These are phyloP conservation scores for Frankliniella fusca DNA, from an alignment of 2,888 invertebrate species.

Conservation along the genomic window DNA sequence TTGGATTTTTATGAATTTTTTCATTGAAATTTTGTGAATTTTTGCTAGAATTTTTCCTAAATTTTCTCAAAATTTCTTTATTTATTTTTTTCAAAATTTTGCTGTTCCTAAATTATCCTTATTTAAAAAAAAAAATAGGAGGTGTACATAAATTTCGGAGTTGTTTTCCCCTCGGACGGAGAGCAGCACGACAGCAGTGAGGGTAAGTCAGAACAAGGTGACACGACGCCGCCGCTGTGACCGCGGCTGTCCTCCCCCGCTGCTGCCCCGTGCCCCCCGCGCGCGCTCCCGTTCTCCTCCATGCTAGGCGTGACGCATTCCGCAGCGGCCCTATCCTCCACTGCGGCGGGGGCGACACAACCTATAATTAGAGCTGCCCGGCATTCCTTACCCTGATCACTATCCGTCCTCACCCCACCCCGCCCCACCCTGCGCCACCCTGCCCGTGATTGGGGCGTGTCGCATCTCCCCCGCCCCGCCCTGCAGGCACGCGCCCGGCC, in stretches of 20 bases:
- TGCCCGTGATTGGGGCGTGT: neutral
- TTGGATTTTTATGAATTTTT: too few relatives aligned
- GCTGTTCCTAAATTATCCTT: too few relatives aligned
- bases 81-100: too few relatives aligned
- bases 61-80: too few relatives aligned
- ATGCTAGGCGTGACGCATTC: constrained; percentile 11
- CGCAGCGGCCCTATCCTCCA: neutral
- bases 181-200: too few relatives aligned
- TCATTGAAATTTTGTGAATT: too few relatives aligned
- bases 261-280: neutral
- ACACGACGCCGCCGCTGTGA: neutral
- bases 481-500: neutral
- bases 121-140: too few relatives aligned
- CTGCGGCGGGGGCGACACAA: neutral
- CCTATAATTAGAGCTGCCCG: constrained; percentile 11
- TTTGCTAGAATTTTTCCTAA: too few relatives aligned
- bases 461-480: neutral
- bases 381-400: constrained; percentile 3
- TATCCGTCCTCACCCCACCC: neutral
- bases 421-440: neutral
- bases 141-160: too few relatives aligned
- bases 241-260: neutral
- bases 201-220: too few relatives aligned
- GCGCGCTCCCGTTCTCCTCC: neutral
- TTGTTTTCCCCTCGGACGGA: too few relatives aligned